phyloP scores from a whole-genome alignment of 2,113 vertebrate species.

The Pangasianodon hypophthalmus region DNA sequence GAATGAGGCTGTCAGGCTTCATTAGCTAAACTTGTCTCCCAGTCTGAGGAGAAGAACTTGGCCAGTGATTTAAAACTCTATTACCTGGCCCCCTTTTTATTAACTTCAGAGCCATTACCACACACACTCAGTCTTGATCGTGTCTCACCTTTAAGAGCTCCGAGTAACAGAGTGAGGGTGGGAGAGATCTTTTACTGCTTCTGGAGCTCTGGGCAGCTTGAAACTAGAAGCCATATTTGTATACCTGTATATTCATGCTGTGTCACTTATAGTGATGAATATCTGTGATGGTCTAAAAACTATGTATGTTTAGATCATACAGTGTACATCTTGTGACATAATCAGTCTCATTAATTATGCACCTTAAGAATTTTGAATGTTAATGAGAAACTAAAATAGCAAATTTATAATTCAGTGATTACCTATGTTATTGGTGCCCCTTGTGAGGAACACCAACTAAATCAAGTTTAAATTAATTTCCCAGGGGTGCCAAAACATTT shows the following conservation, averaged over 20 bases:
- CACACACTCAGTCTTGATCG: constrained; percentile 58
- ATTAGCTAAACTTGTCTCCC: constrained; percentile 74
- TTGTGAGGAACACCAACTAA: neutral
- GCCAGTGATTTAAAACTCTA: constrained; percentile 78
- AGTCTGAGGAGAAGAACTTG: constrained; percentile 73
- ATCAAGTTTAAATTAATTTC: neutral
- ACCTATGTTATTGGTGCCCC: neutral
- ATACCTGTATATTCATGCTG: neutral
- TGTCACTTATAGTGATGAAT: neutral
- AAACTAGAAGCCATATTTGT: neutral
- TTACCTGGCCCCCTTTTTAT: constrained; percentile 75
- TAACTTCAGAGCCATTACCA: constrained; percentile 75
- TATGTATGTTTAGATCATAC: neutral
- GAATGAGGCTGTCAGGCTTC: constrained; percentile 77
- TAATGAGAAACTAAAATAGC: no score
- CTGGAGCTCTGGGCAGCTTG: neutral
- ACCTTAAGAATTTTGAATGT: no score
- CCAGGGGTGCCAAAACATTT: neutral
- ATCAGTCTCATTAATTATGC: no score
- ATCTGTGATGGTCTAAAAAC: neutral
- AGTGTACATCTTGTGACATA: no score
- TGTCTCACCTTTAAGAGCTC: constrained; percentile 66
- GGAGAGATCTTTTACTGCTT: neutral
- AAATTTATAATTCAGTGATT: no score
- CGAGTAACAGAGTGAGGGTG: constrained; percentile 6